phyloP scores from a whole-genome alignment of 2,888 invertebrate genomes.

The Ophion costatus region DNA sequence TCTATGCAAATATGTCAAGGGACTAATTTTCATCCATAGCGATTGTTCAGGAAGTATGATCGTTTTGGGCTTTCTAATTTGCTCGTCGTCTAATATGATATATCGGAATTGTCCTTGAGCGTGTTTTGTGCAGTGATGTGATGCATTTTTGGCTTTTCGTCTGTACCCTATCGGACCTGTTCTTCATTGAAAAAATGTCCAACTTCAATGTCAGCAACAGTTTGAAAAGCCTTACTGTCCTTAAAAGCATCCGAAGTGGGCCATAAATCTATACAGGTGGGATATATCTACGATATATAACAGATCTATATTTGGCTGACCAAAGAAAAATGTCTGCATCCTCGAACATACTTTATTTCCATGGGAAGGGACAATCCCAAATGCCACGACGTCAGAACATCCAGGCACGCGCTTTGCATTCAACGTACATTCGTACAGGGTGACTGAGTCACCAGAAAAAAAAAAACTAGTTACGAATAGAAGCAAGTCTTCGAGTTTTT shows the following conservation, averaged over 20 bases:
- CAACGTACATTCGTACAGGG: background rate
- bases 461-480: conserved; percentile 86
- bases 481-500: conserved; percentile 87
- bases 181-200: background rate
- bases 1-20: background rate
- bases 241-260: background rate
- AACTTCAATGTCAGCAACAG: background rate
- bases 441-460: background rate
- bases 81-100: no score
- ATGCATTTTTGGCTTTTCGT: background rate
- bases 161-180: background rate
- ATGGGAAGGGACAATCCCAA: conserved; percentile 24
- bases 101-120: no score
- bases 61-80: no score
- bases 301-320: background rate
- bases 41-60: no score
- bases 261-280: background rate
- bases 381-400: conserved; percentile 20
- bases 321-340: conserved; percentile 18
- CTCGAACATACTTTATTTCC: conserved; percentile 43
- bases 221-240: background rate
- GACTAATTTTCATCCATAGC: no score
- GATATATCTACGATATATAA: conserved; percentile 2
- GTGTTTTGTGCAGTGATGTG: no score
- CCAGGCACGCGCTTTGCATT: background rate